Percentiles rank a stretch among this genome's conserved stretches.
Conservation (phyloP, 2,113 vertebrate species). For the Clarias magur region DNA sequence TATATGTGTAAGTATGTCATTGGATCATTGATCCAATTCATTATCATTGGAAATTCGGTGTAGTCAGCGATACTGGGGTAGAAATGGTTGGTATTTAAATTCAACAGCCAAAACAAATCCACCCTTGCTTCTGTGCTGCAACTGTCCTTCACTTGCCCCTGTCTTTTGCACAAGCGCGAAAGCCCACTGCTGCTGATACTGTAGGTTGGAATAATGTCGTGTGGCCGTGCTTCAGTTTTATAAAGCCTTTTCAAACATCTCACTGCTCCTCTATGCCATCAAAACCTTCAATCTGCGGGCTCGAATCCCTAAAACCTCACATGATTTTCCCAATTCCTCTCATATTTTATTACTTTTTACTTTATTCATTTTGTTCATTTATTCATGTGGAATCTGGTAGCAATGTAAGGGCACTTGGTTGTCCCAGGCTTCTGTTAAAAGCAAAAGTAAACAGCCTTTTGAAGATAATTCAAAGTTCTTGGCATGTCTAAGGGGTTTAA, state of each 20-base stretch:
- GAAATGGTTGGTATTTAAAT: too few species aligned
- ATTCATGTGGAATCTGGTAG: slow-evolving; percentile 27
- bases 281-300: background rate
- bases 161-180: too few species aligned
- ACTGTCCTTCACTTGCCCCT: too few species aligned
- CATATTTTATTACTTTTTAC: slow-evolving; percentile 24
- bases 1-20: background rate
- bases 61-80: too few species aligned
- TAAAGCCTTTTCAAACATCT: background rate
- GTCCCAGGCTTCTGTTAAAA: slow-evolving; percentile 29
- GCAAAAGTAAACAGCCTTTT: slow-evolving; percentile 28
- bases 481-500: background rate
- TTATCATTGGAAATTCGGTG: too few species aligned
- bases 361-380: slow-evolving; percentile 23
- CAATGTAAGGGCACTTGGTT: slow-evolving; percentile 5
- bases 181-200: too few species aligned
- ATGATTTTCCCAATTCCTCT: background rate
- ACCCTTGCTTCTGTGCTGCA: too few species aligned
- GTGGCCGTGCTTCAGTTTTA: background rate
- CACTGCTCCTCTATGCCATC: background rate
- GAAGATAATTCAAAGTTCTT: slow-evolving; percentile 17
- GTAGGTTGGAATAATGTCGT: background rate
- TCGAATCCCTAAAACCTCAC: background rate
- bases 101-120: too few species aligned
- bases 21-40: too few species aligned